Evolutionary conservation across 2,797 vertebrate species (phyloP), one percentile per base, ranked within the genome.

Genomic region (Buceros bicornis): DNA sequence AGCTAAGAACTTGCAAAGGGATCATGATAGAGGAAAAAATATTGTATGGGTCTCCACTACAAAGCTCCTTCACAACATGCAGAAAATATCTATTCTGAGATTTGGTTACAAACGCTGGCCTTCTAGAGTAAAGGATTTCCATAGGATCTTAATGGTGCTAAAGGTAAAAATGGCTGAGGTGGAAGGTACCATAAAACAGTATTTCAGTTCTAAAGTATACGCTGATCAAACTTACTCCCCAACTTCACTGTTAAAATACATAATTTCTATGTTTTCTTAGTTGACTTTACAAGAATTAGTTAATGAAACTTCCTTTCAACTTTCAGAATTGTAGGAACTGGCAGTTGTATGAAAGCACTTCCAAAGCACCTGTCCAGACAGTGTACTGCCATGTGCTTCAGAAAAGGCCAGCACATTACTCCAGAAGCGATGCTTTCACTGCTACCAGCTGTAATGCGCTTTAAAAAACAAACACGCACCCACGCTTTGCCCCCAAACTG

Each of bases 301-400:
- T 76, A 53, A n/a, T 61, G 79, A 74, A 84, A 80, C 43, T 42
- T 58, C 25, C 25, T 45, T 57, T 74, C 61, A 45, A 24, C 54
- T 57, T 73, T 50, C 54, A 67, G 66, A 73, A 79, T 5, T 2
- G 1, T 24, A 16, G 17, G 62, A 69, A 57, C 47, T 40, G 20
- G 21, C 45, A 58, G 15, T 40, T 22, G 2, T 48, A 58, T 4
- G 17, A 53, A 70, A 60, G 14, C 4, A 1, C 37, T 80, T 69
- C 62, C 50, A 76, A 60, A 85, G 40, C 50, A 21, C 43, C n/a
- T 51, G 29, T 51, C 51, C 29, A 64, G 79, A 16, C 21, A 78
- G 11, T 0, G 1, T 11, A 51, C 14, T 42, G 45, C 57, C 40
- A 42, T 1, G 0, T 25, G 50, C 45, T 54, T 54, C 74, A 48